Base-by-base conservation (phyloP, 1,140 invertebrate genomes). In the Oscheius sp. region DNA sequence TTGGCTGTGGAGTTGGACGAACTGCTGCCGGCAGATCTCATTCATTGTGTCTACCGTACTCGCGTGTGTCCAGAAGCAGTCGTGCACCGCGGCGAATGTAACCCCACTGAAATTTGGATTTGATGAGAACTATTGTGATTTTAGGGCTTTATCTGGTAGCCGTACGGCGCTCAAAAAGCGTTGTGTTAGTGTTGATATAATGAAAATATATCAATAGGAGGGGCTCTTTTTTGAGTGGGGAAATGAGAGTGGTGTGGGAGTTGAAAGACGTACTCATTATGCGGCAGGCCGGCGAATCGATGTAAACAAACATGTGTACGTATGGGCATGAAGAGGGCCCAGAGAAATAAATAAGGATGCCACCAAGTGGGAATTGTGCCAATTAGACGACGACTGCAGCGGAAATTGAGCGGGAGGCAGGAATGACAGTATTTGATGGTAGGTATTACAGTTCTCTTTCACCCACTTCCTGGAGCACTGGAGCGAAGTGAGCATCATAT, bases 21-120 rank as follows among this genome's bases (percentile, higher is more conserved):
- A 99, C 85, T 99, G 94, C 84, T 99, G 90, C 45, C 96, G 88
- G 82, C 94, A 98, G 64, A 93, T 92, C 88, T 90, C 89, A 85
- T 94, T 98, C 94, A 99, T 94, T 26, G 87, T 85, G 67, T 92
- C 89, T 23, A 97, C 92, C 65, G 90, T 89, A 68, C 87, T 89
- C 0, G 95, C 89, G 87, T 99, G 97, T 7, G 96, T 99, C 97
- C 97, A 99, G 86, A 91, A 99, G 84, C 95, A 99, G 87, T 99
- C 97, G 85, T 99, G 97, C 15, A 99, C 94, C 0, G 95, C 95
- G 2, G 93, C 93, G 23, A 64, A 71, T 3, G 69, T 71, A 13
- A 71, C 59, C 18, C 69, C 69, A 4, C 69, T 71, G 68, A 62
- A 64, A 71, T n/a, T 15, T n/a, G n/a, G n/a, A n/a, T n/a, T n/a